These are phyloP conservation scores for Drosophila murphyi DNA, from an alignment of 1,140 invertebrate genomes.

Conservation along the genomic window DNA sequence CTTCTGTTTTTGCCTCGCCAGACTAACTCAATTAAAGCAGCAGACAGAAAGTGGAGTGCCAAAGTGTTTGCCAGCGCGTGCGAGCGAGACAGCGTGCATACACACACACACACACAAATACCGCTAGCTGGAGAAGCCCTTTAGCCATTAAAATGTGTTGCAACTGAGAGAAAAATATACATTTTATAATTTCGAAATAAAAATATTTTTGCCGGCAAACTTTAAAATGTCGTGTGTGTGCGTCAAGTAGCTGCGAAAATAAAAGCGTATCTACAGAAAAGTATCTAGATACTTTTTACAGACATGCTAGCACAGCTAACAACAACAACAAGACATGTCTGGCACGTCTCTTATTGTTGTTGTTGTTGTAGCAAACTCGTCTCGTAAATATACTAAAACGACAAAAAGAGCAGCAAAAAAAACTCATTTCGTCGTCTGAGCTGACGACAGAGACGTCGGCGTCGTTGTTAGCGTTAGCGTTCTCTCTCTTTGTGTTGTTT, in stretches of 20 bases:
- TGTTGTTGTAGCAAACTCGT: conserved; percentile 45
- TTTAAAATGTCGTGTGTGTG: conserved; percentile 24
- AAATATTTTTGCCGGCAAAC: conserved; percentile 43
- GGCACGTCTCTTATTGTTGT: conserved; percentile 13
- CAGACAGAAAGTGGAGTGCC: conserved; percentile 51
- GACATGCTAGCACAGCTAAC: conserved; percentile 12
- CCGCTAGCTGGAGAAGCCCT: conserved; percentile 27
- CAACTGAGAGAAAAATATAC: conserved; percentile 18
- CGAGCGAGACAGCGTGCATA: conserved; percentile 9
- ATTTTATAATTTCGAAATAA: conserved; percentile 38
- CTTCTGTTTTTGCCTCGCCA: conserved; percentile 42
- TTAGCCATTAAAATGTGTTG: conserved; percentile 16
- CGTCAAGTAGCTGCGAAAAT: conserved; percentile 23
- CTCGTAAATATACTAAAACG: conserved; percentile 57
- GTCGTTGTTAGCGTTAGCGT: conserved; percentile 11
- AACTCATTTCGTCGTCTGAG: conserved; percentile 41
- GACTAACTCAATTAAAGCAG: conserved; percentile 59
- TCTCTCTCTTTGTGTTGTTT: conserved; percentile 64
- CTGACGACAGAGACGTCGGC: conserved; percentile 29
- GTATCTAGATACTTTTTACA: conserved; percentile 48
- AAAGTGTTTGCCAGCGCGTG: conserved; percentile 3
- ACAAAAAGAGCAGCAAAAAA: conserved; percentile 39
- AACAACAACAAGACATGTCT: conserved; percentile 31
- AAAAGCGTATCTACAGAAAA: conserved; percentile 32
- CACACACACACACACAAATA: conserved; percentile 4